Conservation (phyloP, 2,888 invertebrate genomes). For the Thereva nobilitata region DNA sequence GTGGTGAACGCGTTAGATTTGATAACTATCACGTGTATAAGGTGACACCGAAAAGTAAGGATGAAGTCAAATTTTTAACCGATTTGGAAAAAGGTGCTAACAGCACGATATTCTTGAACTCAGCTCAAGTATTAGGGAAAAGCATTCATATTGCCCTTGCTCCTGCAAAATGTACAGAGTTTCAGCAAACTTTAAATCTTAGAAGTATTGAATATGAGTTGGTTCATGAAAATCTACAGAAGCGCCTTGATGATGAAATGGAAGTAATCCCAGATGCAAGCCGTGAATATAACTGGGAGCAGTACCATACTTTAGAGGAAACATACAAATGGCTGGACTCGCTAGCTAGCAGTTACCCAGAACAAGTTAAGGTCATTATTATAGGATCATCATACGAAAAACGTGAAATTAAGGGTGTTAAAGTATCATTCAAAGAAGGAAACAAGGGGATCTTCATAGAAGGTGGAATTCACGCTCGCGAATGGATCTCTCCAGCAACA, state of each 20-base stretch:
- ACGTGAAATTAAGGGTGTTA: slow-evolving; percentile 65
- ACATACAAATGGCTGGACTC: slow-evolving; percentile 64
- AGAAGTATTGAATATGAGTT: slow-evolving; percentile 19
- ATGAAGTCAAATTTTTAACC: slow-evolving; percentile 52
- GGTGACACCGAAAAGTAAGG: slow-evolving; percentile 50
- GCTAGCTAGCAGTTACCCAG: slow-evolving; percentile 58
- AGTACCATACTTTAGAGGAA: slow-evolving; percentile 53
- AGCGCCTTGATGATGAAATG: slow-evolving; percentile 17
- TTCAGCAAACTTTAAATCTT: slow-evolving; percentile 19
- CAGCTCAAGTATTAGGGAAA: neutral
- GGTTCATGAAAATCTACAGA: slow-evolving; percentile 2
- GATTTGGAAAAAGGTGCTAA: slow-evolving; percentile 42
- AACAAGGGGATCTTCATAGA: slow-evolving; percentile 66
- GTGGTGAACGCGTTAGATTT: slow-evolving; percentile 47
- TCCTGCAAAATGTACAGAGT: slow-evolving; percentile 35
- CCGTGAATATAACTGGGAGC: slow-evolving; percentile 48
- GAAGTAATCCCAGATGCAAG: slow-evolving; percentile 48
- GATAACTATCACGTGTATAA: slow-evolving; percentile 55
- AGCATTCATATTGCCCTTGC: slow-evolving; percentile 31
- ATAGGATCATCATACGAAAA: slow-evolving; percentile 65
- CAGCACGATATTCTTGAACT: slow-evolving; percentile 32
- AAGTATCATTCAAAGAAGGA: slow-evolving; percentile 58
- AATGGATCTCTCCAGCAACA: slow-evolving; percentile 73
- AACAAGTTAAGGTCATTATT: slow-evolving; percentile 59
- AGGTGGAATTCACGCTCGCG: slow-evolving; percentile 72